Evolutionary conservation across 2,113 vertebrate species (phyloP), one percentile per base, ranked within the genome.

Genomic region (Geothlypis trichas): DNA sequence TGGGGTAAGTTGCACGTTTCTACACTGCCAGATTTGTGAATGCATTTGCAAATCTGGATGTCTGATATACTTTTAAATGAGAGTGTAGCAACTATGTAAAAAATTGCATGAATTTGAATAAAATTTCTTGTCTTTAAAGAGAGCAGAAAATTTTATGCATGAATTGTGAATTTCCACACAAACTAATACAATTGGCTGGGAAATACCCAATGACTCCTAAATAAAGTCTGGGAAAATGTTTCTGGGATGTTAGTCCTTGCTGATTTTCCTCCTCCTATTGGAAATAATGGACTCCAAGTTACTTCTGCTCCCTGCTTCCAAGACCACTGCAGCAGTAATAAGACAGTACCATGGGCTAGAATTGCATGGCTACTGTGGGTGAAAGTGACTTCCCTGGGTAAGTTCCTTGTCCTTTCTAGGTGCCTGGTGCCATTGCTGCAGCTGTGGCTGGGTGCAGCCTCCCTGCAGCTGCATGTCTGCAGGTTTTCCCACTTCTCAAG

Each of bases 1-100:
- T 96, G 98, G 98, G 94, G 99, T 99, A 97, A 98, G 99, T 94
- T 86, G 84, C 0, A 3, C 15, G 14, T 42, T 92, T 91, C 20
- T 13, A 33, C 20, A 7, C 11, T 35, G 42, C 30, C 37, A 44
- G 59, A 31, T 59, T 61, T 84, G 42, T 57, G n/a, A 83, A 59
- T 47, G 9, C 3, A 37, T 42, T 95, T 94, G 51, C 22, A 57
- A 39, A 72, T 69, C 67, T 87, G 39, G n/a, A 22, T 51, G 30
- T 72, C 22, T 41, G 58, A 10, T 66, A 5, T 75, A 21, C 19
- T 92, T 87, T 27, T 54, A 86, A 84, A 46, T 49, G 19, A 73
- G n/a, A 63, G 46, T 20, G 16, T 27, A 71, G 21, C 3, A 3
- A 51, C 9, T 61, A 24, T n/a, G 12, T 72, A 21, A 88, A 94